Evolutionary conservation across 2,113 vertebrate genomes (phyloP).

Genomic region (Castor canadensis): DNA sequence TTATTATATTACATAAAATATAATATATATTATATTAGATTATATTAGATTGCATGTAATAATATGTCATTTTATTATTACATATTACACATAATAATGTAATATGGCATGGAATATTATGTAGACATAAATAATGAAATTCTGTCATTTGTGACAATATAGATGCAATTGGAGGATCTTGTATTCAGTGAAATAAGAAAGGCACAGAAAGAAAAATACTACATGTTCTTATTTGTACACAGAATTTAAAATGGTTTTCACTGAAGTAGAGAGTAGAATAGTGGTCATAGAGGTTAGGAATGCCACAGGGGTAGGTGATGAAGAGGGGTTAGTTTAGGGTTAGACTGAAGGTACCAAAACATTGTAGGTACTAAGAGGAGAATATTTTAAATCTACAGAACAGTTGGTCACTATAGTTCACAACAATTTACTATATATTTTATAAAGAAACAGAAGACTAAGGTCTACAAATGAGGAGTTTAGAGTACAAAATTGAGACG

Average conservation of each 20-base stretch:
- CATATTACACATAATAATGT: too few relatives aligned
- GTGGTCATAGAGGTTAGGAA: not conserved
- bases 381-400: too few relatives aligned
- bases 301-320: not conserved
- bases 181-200: not conserved
- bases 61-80: too few relatives aligned
- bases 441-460: not conserved
- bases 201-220: not conserved
- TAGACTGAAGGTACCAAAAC: too few relatives aligned
- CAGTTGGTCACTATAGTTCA: not conserved
- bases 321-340: not conserved
- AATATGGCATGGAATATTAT: not conserved
- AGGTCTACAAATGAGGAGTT: not conserved
- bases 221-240: not conserved
- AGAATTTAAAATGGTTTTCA: not conserved
- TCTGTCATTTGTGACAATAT: not conserved
- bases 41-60: too few relatives aligned
- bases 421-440: not conserved
- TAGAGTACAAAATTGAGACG: not conserved
- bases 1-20: too few relatives aligned
- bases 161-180: not conserved
- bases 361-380: too few relatives aligned
- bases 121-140: not conserved
- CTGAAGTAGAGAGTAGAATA: not conserved
- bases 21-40: too few relatives aligned